phyloP scores from a whole-genome alignment of 2,888 invertebrate genomes.

The Lycophotia porphyrea region DNA sequence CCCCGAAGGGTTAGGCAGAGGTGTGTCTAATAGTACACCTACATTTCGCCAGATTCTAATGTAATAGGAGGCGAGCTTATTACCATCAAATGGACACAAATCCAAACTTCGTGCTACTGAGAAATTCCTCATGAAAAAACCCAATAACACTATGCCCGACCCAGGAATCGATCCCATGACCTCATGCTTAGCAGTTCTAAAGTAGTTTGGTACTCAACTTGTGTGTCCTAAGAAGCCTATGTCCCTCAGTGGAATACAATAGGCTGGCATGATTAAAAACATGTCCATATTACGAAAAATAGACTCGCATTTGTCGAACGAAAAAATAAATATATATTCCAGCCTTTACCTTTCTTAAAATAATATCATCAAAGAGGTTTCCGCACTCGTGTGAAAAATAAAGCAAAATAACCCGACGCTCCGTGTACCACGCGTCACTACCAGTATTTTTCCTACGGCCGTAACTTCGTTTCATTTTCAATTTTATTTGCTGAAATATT shows the following conservation, averaged over 20 bases:
- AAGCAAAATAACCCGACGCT: neutral
- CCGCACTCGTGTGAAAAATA: constrained; percentile 9
- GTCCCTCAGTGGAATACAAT: too few species aligned
- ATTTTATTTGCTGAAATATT: constrained; percentile 24
- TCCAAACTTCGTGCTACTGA: too few species aligned
- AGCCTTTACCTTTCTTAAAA: constrained; percentile 4
- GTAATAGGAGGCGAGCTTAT: too few species aligned
- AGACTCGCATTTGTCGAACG: neutral
- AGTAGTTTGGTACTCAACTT: neutral
- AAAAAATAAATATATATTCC: constrained; percentile 6
- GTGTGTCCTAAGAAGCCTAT: neutral
- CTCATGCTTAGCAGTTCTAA: too few species aligned
- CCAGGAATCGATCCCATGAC: too few species aligned
- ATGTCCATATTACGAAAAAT: neutral
- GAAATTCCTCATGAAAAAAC: too few species aligned
- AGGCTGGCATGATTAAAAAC: neutral
- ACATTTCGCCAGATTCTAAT: too few species aligned
- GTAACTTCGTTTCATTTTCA: constrained; percentile 7
- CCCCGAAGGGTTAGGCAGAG: too few species aligned
- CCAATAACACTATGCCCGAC: too few species aligned
- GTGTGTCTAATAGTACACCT: too few species aligned
- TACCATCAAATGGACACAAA: too few species aligned
- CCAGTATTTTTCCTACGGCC: constrained; percentile 15
- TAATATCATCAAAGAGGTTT: constrained; percentile 21
- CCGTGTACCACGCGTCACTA: neutral